These are phyloP conservation scores for Paracanthobrama guichenoti DNA, from an alignment of 2,113 vertebrate species.

Conservation along the genomic window DNA sequence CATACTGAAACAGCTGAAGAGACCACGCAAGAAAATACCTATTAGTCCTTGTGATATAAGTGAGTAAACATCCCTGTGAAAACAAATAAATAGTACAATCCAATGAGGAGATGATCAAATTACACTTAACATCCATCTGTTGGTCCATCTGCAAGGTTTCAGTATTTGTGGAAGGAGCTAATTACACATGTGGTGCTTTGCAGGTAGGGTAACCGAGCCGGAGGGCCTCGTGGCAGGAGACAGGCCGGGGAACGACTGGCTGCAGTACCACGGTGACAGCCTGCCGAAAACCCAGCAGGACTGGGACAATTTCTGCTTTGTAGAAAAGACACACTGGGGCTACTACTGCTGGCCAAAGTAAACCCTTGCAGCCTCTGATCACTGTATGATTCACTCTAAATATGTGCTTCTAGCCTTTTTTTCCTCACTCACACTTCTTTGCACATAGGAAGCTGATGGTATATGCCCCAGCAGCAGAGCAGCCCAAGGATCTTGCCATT, in stretches of 20 bases:
- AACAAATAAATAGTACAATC: not conserved
- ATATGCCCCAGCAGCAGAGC: conserved; percentile 84
- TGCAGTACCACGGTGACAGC: conserved; percentile 86
- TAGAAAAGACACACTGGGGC: conserved; percentile 97
- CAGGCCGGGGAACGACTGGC: conserved; percentile 88
- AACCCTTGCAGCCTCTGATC: not conserved
- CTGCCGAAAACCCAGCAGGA: conserved; percentile 84
- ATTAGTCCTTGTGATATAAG: conserved; percentile 87
- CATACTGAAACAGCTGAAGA: conserved; percentile 93
- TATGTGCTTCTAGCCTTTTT: not conserved
- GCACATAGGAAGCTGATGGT: conserved; percentile 86
- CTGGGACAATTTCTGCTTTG: conserved; percentile 84
- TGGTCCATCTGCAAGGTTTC: conserved; percentile 9
- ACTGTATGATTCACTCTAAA: not conserved
- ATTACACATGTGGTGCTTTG: conserved; percentile 22
- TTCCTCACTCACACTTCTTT: conserved; percentile 11
- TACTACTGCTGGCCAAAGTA: conserved; percentile 94
- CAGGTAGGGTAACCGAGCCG: conserved; percentile 81
- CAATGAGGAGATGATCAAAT: not conserved
- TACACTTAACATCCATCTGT: not conserved
- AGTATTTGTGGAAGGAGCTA: not conserved
- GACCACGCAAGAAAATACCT: conserved; percentile 82
- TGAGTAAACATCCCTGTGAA: conserved; percentile 69
- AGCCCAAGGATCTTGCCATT: conserved; percentile 84
- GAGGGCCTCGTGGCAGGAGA: conserved; percentile 81